Conservation (phyloP, 2,113 vertebrate species). For the Puffinus mauretanicus region DNA sequence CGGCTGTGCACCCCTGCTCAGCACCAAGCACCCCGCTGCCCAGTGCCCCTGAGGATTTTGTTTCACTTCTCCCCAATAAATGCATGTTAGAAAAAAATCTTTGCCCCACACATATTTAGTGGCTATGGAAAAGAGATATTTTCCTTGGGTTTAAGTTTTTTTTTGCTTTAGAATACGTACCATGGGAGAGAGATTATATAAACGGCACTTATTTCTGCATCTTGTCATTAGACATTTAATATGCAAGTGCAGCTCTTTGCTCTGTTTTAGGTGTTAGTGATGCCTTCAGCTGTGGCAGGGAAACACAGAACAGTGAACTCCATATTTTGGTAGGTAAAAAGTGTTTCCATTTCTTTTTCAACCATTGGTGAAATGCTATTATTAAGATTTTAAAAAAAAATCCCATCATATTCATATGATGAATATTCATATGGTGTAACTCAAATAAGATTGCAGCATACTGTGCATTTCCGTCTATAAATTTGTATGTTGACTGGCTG, state of each 20-base stretch:
- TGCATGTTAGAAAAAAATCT: neutral
- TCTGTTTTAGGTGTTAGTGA: neutral
- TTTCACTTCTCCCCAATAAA: neutral
- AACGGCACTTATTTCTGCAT: neutral
- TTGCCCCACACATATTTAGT: rapidly evolving
- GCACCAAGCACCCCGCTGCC: neutral
- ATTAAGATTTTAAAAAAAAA: neutral
- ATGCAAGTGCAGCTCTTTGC: neutral
- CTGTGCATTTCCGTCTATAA: neutral
- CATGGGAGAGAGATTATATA: neutral
- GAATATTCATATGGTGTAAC: rapidly evolving
- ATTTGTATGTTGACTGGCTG: neutral
- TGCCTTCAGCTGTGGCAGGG: neutral
- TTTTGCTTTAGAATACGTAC: rapidly evolving
- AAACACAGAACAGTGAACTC: neutral
- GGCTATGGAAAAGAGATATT: neutral
- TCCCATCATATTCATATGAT: neutral
- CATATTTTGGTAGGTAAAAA: neutral
- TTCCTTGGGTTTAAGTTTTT: neutral
- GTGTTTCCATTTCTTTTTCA: neutral
- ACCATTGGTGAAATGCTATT: neutral
- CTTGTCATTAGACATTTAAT: neutral
- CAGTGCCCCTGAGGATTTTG: rapidly evolving
- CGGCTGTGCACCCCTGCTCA: neutral
- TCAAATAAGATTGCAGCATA: neutral